Conservation (phyloP, 1,140 invertebrate genomes). For the Drosophila fuyamai region DNA sequence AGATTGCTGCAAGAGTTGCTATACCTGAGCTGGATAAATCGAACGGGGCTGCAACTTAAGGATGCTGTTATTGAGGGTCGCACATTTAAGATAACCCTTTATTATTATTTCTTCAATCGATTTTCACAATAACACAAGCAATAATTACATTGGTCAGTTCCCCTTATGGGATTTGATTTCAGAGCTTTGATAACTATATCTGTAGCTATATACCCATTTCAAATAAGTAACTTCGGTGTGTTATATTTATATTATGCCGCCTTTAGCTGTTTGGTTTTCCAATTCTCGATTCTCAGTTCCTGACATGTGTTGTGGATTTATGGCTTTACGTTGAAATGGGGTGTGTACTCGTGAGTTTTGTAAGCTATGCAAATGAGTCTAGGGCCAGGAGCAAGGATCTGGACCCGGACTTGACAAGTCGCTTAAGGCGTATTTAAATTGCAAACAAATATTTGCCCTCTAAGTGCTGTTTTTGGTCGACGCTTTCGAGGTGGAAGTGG, state of each 20-base stretch:
- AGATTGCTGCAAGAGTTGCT: neutral
- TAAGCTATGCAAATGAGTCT: constrained; percentile 59
- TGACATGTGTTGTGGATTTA: constrained; percentile 68
- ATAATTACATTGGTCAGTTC: too few relatives aligned
- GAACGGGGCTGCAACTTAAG: too few relatives aligned
- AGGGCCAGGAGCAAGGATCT: constrained; percentile 8
- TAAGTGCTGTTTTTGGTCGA: constrained; percentile 28
- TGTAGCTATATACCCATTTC: too few relatives aligned
- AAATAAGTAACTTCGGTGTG: constrained; percentile 14
- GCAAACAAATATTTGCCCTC: constrained; percentile 60
- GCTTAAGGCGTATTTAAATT: constrained; percentile 64
- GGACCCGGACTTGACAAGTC: constrained; percentile 38
- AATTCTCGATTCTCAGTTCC: constrained; percentile 22
- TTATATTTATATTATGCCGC: constrained; percentile 2
- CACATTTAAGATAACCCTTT: too few relatives aligned
- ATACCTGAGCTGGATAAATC: neutral
- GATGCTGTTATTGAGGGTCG: too few relatives aligned
- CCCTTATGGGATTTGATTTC: too few relatives aligned
- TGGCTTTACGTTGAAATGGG: constrained; percentile 62
- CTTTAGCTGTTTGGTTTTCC: constrained; percentile 28
- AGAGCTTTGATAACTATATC: too few relatives aligned
- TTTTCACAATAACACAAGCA: too few relatives aligned
- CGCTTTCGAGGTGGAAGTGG: neutral
- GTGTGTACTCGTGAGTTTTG: constrained; percentile 37
- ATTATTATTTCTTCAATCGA: too few relatives aligned